Evolutionary conservation across 2,888 invertebrate species (phyloP).

Genomic region (Acanthosepion esculentum): DNA sequence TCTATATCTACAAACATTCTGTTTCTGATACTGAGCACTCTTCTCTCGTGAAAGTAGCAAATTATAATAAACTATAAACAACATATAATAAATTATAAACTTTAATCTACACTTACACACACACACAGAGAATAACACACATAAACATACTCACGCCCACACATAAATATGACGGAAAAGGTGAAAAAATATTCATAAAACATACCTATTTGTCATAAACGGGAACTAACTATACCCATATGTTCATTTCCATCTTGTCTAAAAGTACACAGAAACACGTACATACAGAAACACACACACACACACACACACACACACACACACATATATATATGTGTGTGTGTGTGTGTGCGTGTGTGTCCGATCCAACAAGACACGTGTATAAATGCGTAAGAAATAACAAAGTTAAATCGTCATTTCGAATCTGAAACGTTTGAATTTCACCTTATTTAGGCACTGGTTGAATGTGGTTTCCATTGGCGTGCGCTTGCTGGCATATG

Average conservation of each 20-base stretch:
- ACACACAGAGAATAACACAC: too few species aligned
- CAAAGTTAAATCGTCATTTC: background rate
- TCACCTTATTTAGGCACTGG: background rate
- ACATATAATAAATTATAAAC: too few species aligned
- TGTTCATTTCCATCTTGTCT: background rate
- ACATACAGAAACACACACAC: too few species aligned
- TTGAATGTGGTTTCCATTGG: background rate
- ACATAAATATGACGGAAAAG: background rate
- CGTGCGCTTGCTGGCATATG: background rate
- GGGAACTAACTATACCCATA: background rate
- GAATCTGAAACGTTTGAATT: background rate
- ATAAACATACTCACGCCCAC: background rate
- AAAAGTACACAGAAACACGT: too few species aligned
- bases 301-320: too few species aligned
- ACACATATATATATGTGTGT: too few species aligned
- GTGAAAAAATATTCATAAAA: background rate
- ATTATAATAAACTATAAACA: too few species aligned
- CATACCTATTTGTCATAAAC: background rate
- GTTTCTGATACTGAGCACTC: too few species aligned
- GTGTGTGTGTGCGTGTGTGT: background rate
- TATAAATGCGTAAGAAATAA: background rate
- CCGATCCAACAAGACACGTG: background rate
- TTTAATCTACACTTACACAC: background rate
- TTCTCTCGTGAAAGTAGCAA: too few species aligned
- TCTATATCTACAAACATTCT: too few species aligned